phyloP scores from a whole-genome alignment of 2,888 invertebrate species.

The Patella depressa region DNA sequence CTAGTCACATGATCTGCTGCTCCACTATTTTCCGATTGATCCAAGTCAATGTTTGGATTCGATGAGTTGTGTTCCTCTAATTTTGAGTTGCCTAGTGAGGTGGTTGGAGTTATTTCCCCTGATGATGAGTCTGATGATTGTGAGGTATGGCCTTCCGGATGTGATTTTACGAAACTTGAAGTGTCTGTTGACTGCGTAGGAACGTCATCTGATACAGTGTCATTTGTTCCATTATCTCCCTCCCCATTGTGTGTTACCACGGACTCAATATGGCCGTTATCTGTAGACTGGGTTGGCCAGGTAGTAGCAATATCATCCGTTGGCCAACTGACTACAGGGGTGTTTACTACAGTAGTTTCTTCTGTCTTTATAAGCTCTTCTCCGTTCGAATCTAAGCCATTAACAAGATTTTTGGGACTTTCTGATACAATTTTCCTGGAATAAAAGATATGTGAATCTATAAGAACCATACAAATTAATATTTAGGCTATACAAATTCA shows the following conservation, averaged over 20 bases:
- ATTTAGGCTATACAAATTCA: not conserved
- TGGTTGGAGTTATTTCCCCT: not conserved
- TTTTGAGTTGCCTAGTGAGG: not conserved
- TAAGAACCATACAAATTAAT: not conserved
- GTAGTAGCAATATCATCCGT: not conserved
- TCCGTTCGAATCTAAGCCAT: conserved; percentile 60
- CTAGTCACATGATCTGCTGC: not conserved
- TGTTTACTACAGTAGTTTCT: not conserved
- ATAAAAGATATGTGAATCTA: not conserved
- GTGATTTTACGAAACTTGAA: not conserved
- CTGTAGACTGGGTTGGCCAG: not conserved
- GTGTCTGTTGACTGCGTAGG: not conserved
- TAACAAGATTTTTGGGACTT: conserved; percentile 49
- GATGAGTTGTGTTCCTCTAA: not conserved
- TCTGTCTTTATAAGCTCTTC: not conserved
- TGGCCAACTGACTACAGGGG: not conserved
- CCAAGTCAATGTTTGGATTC: not conserved
- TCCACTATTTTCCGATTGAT: not conserved
- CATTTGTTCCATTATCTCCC: not conserved
- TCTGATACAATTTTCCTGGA: conserved; percentile 62
- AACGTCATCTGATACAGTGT: not conserved
- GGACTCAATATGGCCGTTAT: not conserved
- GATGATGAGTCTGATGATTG: not conserved
- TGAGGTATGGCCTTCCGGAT: not conserved
- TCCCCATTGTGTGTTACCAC: not conserved